phyloP scores from a whole-genome alignment of 2,888 invertebrate species.

The Morinoia aosen region DNA sequence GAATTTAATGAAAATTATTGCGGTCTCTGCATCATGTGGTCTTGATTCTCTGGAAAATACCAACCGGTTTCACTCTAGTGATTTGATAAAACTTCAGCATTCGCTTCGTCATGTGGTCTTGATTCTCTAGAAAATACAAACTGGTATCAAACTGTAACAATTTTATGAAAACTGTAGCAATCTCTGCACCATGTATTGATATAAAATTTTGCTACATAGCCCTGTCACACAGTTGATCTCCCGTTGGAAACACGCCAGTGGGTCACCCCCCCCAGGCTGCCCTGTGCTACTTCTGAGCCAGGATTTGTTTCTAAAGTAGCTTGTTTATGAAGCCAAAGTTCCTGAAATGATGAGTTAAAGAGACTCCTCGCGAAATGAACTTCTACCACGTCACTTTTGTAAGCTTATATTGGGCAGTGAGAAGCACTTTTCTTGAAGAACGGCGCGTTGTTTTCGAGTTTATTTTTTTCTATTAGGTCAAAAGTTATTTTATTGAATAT shows the following conservation, averaged over 20 bases:
- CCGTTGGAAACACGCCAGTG: not conserved
- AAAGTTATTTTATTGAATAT: not conserved
- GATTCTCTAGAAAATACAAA: not conserved
- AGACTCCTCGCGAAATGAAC: not conserved
- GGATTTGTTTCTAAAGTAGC: not conserved
- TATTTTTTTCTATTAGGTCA: not conserved
- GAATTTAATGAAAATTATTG: not conserved
- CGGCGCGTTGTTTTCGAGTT: not conserved
- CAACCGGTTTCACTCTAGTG: not conserved
- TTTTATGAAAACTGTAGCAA: not conserved
- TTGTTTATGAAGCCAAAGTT: not conserved
- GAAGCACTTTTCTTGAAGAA: not conserved
- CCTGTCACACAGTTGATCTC: not conserved
- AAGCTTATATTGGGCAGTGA: not conserved
- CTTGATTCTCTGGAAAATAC: not conserved
- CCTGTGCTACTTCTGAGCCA: not conserved
- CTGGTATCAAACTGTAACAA: not conserved
- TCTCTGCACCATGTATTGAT: not conserved
- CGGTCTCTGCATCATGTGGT: not conserved
- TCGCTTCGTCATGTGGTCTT: too few relatives aligned
- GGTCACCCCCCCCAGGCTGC: not conserved
- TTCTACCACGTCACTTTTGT: not conserved
- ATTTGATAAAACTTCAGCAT: too few relatives aligned
- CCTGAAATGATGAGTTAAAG: not conserved
- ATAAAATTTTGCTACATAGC: not conserved